A percentile compares a stretch with the other conserved stretches of the same genome.
Evolutionary conservation across 2,888 invertebrate genomes (phyloP).

Genomic region (Blastobasis adustella): DNA sequence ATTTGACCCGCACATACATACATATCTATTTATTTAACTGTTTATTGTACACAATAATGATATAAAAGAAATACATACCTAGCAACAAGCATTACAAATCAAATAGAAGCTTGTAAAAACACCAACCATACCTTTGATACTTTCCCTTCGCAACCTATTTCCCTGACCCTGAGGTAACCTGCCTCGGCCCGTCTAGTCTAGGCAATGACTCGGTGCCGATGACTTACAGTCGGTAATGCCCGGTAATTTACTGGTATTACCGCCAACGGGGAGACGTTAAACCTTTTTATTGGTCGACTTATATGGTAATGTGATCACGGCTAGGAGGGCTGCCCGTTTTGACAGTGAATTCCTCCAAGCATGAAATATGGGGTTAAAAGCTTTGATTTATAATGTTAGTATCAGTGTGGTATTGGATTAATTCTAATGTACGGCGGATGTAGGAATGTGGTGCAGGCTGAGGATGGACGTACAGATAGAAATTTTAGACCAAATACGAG

Average conservation of each 20-base stretch:
- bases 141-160: constrained; percentile 16
- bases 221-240: constrained; percentile 7
- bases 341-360: neutral
- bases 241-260: constrained; percentile 41
- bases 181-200: constrained; percentile 11
- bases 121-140: constrained; percentile 11
- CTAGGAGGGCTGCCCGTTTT: neutral
- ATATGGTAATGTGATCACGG: constrained; percentile 5
- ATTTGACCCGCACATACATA: too few relatives aligned
- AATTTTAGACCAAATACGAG: too few relatives aligned
- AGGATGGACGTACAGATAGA: too few relatives aligned
- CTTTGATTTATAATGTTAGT: neutral
- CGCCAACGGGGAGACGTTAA: constrained; percentile 12
- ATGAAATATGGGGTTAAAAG: neutral
- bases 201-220: constrained; percentile 23
- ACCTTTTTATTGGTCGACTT: constrained; percentile 12
- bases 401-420: too few relatives aligned
- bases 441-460: too few relatives aligned
- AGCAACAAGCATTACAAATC: too few relatives aligned
- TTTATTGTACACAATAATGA: too few relatives aligned
- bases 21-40: too few relatives aligned
- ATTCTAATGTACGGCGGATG: too few relatives aligned
- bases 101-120: neutral
- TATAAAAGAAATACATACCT: too few relatives aligned
- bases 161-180: constrained; percentile 31